Base-by-base conservation (phyloP, 1,140 invertebrate genomes). In the Diabrotica virgifera region DNA sequence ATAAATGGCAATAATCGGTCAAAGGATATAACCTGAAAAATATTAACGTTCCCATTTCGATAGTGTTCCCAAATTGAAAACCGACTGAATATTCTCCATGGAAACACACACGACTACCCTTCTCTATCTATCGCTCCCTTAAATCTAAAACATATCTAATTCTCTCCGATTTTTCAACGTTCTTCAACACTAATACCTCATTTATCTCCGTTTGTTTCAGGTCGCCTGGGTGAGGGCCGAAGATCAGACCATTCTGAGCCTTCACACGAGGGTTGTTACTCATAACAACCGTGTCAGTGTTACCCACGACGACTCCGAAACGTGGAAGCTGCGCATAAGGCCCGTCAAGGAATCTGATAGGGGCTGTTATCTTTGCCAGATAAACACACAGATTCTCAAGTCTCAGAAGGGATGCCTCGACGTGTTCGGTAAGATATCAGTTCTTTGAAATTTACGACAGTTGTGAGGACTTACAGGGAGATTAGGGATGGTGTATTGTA, bases 371-470 rank as follows among this genome's bases (percentile, higher is more conserved):
- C 85, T 87, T 82, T 87, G 85, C 74, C 85, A 88, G 76, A 85
- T 90, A 65, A 91, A 90, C 79, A 89, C 89, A 13, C 83, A 81
- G 56, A 82, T 86, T n/a, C 87, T 90, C 84, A 87, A 85, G 72
- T 85, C 84, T 57, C 83, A 86, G 69, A 76, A 87, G 6, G 90
- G 87, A 12, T 89, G 88, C 76, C 79, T 91, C 46, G 86, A 89
- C 70, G 87, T 91, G 54, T 84, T 88, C 65, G 87, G 89, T 91
- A 81, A 85, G 85, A 72, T 55, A 24, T 14, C 35, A 55, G 40
- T 46, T 46, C n/a, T 46, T 8, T 8, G n/a, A 46, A 46, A 46
- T 46, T 46, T 46, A 46, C 40, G 40, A n/a, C 40, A 46, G 40
- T 46, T 46, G 8, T 46, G 24, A 24, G 24, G 24, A 2, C 24